Evolutionary conservation across 2,888 invertebrate genomes (phyloP), one percentile per base, ranked within the genome.

Genomic region (Didymodactylos carnosus): DNA sequence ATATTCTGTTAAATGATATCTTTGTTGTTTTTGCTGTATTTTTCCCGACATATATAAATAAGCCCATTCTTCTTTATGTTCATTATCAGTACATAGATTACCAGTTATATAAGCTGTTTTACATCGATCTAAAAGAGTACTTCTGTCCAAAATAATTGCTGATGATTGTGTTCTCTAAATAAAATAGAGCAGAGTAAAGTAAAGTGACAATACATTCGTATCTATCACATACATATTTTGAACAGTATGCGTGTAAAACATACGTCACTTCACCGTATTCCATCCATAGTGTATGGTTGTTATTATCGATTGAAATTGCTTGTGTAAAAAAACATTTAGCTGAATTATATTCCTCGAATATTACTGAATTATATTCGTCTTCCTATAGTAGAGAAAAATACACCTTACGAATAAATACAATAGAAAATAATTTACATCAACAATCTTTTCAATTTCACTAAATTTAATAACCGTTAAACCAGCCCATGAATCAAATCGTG

Each of bases 401-500:
- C 3, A 10, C 5, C 23, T 16, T 49, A 4, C 23, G 11, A n/a
- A 5, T 5, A n/a, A n/a, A n/a, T n/a, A n/a, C n/a, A n/a, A n/a
- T n/a, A n/a, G n/a, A n/a, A n/a, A n/a, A n/a, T n/a, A n/a, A 62
- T 35, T 62, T 35, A 62, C 53, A 3, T 27, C 35, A 35, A 62
- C 35, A 7, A 62, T 10, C 35, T 62, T 35, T 29, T 62, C 53
- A 10, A 62, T 62, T 35, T 62, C 35, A 29, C 16, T 19, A 62
- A 62, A 62, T 62, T 62, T 35, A 35, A 62, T 62, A 16, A 62
- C 53, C 3, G 53, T 62, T 7, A 62, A 62, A 16, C 53, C 53
- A 2, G 93, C 92, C 94, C 94, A 94, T 0, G 94, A 91, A 84
- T 93, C 92, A 75, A 92, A 87, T 72, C 93, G 86, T 72, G 86